Evolutionary conservation across 2,797 vertebrate genomes (phyloP), one percentile per base, ranked within the genome.

Genomic region (Sphenopsis melanotis): DNA sequence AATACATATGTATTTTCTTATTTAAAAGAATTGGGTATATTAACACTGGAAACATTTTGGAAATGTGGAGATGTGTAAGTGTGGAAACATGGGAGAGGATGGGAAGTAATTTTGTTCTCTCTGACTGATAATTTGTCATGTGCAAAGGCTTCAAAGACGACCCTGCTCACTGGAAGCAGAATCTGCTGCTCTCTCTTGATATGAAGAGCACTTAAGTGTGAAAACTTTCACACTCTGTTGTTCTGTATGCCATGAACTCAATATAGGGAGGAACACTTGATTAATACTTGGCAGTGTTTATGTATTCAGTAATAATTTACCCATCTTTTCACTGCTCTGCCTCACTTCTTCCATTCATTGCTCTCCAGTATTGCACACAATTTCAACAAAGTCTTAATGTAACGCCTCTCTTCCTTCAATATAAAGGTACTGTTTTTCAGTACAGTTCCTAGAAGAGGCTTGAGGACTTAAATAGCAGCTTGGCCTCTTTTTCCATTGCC

Each of bases 1-100:
- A 60, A 92, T 90, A n/a, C 75, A 82, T 91, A 95, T 75, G 42
- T 72, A 81, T 94, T 66, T 90, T 87, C 50, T 77, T 75, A 69
- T 88, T 95, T 88, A 34, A 91, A 89, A 89, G 61, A 78, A 52
- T 55, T 12, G 9, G 32, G 13, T 63, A 15, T 36, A 42, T 86
- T 74, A 76, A 59, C 44, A 44, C 72, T 91, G 66, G n/a, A 75
- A 93, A 37, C 24, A 29, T 42, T 91, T 69, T 65, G 59, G 66
- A 92, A 93, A 63, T 63, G 5, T 86, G n/a, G 47, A 37, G 12
- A 34, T n/a, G 52, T 74, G 14, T n/a, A 77, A 46, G 52, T 66
- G 44, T 52, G 61, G 65, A 81, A 89, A 52, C 63, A 49, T 0
- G 6, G 30, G n/a, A 93, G 32, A 61, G 61, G 47, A 61, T 53